Conservation (phyloP, 1,140 invertebrate genomes). For the Zelostemma sp. region DNA sequence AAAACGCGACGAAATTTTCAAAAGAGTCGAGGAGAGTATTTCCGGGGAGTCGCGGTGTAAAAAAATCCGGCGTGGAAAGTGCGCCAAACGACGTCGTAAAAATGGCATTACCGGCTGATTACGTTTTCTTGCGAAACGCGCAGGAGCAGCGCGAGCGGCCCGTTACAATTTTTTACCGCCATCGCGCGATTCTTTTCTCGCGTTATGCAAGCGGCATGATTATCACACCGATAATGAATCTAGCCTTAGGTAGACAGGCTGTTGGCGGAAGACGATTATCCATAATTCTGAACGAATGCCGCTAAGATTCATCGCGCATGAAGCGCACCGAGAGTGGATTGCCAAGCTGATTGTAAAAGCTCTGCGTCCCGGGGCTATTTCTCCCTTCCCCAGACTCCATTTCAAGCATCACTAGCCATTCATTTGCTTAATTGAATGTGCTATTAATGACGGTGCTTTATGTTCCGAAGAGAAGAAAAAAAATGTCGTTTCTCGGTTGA, state of each 20-base stretch:
- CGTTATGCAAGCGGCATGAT: conserved; percentile 32
- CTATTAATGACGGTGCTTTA: conserved; percentile 11
- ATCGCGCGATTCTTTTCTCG: conserved; percentile 26
- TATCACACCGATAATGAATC: conserved; percentile 38
- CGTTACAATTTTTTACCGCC: conserved; percentile 31
- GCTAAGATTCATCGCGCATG: conserved; percentile 37
- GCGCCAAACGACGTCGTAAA: conserved; percentile 22
- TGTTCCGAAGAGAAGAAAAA: too few species aligned
- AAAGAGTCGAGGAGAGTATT: too few species aligned
- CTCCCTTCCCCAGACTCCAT: background rate
- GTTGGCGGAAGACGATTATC: conserved; percentile 38
- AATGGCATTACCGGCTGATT: conserved; percentile 22
- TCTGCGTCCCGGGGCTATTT: background rate
- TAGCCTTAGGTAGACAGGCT: conserved; percentile 28
- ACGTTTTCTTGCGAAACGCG: conserved; percentile 21
- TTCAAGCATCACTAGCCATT: conserved; percentile 12
- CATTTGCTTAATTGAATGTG: conserved; percentile 29
- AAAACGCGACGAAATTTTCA: too few species aligned
- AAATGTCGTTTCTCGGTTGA: too few species aligned
- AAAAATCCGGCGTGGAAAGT: too few species aligned
- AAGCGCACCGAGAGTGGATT: conserved; percentile 5
- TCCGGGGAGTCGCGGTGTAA: too few species aligned
- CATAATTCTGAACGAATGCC: conserved; percentile 38
- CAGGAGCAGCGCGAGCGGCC: conserved; percentile 14
- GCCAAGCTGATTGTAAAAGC: conserved; percentile 9